Evolutionary conservation across 2,888 invertebrate genomes (phyloP).

Genomic region (Nemotelus pantherinus): DNA sequence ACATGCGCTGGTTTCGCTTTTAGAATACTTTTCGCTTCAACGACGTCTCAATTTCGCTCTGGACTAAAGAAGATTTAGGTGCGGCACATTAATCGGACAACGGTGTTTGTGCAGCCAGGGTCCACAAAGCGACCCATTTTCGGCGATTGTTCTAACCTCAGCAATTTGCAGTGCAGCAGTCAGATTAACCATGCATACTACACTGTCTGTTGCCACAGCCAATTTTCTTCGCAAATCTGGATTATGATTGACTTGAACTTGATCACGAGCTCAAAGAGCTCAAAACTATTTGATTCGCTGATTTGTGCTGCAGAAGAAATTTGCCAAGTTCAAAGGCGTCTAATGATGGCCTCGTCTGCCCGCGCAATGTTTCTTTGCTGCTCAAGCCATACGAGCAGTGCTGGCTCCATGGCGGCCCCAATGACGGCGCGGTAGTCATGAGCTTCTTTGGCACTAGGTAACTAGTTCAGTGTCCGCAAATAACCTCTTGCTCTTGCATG

Average conservation of each 20-base stretch:
- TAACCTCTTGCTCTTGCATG: slow-evolving; percentile 56
- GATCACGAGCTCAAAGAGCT: neutral
- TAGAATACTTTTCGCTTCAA: no score
- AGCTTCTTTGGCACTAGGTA: slow-evolving; percentile 60
- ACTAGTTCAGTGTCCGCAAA: slow-evolving; percentile 63
- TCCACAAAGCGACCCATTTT: no score
- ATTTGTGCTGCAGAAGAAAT: neutral
- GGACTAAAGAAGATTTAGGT: no score
- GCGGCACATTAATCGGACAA: no score
- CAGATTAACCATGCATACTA: no score
- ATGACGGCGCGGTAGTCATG: slow-evolving; percentile 46
- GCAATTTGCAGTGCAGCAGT: no score
- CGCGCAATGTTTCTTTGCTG: slow-evolving; percentile 11
- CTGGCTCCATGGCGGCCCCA: slow-evolving; percentile 9
- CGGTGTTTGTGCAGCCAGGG: no score
- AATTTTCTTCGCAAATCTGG: neutral
- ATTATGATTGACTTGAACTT: slow-evolving; percentile 4
- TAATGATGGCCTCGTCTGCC: slow-evolving; percentile 5
- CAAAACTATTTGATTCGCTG: neutral
- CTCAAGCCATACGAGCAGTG: neutral
- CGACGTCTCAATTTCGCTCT: no score
- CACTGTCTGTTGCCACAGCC: neutral
- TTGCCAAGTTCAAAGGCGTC: slow-evolving; percentile 31
- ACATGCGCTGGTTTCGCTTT: no score
- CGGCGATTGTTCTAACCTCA: no score